Evolutionary conservation across 2,797 vertebrate genomes (phyloP).

Genomic region (Manis javanica): DNA sequence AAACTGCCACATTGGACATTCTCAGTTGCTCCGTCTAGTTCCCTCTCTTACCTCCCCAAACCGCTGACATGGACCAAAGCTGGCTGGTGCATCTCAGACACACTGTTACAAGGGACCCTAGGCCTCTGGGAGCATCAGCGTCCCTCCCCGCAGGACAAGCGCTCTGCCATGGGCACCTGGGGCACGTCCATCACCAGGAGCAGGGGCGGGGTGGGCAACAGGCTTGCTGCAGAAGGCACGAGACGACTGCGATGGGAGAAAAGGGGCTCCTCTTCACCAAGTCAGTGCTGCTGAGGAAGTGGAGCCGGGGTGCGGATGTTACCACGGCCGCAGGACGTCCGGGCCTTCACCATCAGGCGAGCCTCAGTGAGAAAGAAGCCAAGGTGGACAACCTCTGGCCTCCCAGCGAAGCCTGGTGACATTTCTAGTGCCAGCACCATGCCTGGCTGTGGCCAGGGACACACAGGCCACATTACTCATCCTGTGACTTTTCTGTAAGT

Average conservation of each 20-base stretch:
- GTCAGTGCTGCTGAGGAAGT: not conserved
- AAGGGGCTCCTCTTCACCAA: not conserved
- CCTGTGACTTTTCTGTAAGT: not conserved
- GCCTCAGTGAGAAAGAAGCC: no score
- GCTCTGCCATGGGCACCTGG: not conserved
- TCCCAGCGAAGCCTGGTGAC: no score
- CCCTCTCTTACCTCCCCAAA: not conserved
- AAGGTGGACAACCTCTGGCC: no score
- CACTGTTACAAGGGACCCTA: not conserved
- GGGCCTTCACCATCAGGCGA: not conserved
- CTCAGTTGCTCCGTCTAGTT: not conserved
- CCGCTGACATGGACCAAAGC: not conserved
- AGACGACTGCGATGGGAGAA: no score
- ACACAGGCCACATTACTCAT: not conserved
- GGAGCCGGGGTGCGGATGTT: not conserved
- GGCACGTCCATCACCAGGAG: not conserved
- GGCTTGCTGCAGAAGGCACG: slow-evolving; percentile 42
- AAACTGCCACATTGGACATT: not conserved
- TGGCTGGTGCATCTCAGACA: not conserved
- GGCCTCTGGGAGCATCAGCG: not conserved
- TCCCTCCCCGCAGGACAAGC: not conserved
- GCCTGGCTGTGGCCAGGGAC: not conserved
- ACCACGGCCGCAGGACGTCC: not conserved
- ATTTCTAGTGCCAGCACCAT: not conserved
- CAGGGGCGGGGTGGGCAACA: not conserved